Evolutionary conservation across 1,140 invertebrate species (phyloP).

Genomic region (Panulirus ornatus): DNA sequence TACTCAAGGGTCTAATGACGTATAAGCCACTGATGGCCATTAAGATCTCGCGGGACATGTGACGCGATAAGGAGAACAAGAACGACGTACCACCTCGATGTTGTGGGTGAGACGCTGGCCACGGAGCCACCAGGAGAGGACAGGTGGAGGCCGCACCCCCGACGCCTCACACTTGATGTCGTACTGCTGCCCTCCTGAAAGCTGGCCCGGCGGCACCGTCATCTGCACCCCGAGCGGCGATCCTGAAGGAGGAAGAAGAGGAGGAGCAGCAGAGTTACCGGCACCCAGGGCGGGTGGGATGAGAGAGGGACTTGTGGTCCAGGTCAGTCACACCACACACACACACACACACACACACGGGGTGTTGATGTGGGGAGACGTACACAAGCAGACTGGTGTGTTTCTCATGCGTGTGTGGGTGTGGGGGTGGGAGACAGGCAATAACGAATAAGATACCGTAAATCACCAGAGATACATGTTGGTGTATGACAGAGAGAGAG

Average conservation of each 20-base stretch:
- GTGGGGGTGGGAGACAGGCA: no score
- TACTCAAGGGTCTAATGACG: no score
- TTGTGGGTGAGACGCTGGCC: slow-evolving; percentile 37
- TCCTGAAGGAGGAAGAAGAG: slow-evolving; percentile 11
- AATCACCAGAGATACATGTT: not conserved
- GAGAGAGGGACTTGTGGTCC: no score
- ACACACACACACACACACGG: no score
- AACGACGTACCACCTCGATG: slow-evolving; percentile 43
- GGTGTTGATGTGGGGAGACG: not conserved
- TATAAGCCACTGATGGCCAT: no score
- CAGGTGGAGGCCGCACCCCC: slow-evolving; percentile 33
- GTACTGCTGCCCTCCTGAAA: slow-evolving; percentile 40
- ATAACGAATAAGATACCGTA: not conserved
- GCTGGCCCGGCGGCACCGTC: slow-evolving; percentile 17
- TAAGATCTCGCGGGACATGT: no score
- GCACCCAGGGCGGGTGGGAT: no score
- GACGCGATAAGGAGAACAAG: no score
- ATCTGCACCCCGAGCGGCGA: slow-evolving; percentile 26
- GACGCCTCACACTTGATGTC: slow-evolving; percentile 34
- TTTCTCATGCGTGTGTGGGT: not conserved
- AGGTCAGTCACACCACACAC: no score
- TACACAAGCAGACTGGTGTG: not conserved
- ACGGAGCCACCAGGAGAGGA: slow-evolving; percentile 45
- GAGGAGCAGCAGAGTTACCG: no score
- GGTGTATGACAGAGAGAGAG: not conserved